Evolutionary conservation across 2,797 vertebrate genomes (phyloP).

Genomic region (Syngnathus rostellatus): DNA sequence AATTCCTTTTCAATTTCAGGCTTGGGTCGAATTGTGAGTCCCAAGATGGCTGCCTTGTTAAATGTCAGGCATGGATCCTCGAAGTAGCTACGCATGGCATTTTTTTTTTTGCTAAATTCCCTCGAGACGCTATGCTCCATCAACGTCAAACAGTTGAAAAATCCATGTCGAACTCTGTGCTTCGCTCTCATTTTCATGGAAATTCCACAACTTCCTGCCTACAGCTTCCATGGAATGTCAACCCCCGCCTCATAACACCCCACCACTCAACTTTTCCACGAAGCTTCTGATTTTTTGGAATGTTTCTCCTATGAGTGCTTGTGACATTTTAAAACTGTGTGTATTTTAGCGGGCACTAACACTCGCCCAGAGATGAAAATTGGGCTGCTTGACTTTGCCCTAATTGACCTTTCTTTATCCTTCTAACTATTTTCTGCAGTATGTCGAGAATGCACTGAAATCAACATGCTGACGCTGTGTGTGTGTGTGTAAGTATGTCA

Average conservation of each 20-base stretch:
- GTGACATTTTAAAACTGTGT: not conserved
- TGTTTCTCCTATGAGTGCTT: slow-evolving; percentile 27
- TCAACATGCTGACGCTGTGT: slow-evolving; percentile 49
- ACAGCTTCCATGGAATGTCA: slow-evolving; percentile 60
- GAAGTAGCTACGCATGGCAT: not conserved
- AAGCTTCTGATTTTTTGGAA: slow-evolving; percentile 52
- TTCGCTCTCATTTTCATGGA: slow-evolving; percentile 71
- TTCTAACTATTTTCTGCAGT: too few species aligned
- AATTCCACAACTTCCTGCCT: slow-evolving; percentile 75
- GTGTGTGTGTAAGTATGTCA: slow-evolving; percentile 18
- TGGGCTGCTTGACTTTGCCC: too few species aligned
- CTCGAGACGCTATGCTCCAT: not conserved
- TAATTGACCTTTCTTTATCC: too few species aligned
- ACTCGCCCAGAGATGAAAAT: too few species aligned
- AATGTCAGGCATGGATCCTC: not conserved
- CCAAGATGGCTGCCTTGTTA: not conserved
- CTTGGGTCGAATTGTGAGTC: not conserved
- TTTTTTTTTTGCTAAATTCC: not conserved
- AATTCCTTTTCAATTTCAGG: not conserved
- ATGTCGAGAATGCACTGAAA: slow-evolving; percentile 9
- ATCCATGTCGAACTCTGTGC: slow-evolving; percentile 57
- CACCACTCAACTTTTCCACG: slow-evolving; percentile 55
- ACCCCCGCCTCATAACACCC: slow-evolving; percentile 33
- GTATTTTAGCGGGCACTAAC: too few species aligned
- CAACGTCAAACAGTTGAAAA: slow-evolving; percentile 46